Evolutionary conservation across 2,797 vertebrate genomes (phyloP).

Genomic region (Danionella dracula): DNA sequence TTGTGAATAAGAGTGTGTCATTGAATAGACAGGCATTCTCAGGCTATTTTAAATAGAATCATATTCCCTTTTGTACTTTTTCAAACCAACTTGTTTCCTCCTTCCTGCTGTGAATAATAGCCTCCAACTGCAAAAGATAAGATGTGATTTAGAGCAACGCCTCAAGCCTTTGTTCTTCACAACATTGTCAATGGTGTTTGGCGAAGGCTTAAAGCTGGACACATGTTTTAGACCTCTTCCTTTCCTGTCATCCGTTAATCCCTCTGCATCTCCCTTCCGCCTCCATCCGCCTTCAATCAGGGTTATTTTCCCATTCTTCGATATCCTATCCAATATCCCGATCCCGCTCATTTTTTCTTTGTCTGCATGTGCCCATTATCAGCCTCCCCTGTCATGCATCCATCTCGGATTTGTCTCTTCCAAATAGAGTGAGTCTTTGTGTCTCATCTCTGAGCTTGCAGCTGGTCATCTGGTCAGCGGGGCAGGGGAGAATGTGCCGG

Average conservation of each 20-base stretch:
- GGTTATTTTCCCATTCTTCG: constrained; percentile 5
- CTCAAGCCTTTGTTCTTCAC: constrained; percentile 67
- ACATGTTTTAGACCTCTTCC: constrained; percentile 25
- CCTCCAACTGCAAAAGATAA: constrained; percentile 49
- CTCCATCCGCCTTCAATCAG: background rate
- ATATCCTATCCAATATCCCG: constrained; percentile 28
- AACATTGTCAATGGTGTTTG: constrained; percentile 42
- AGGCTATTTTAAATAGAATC: constrained; percentile 56
- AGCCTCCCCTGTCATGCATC: constrained; percentile 11
- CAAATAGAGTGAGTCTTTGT: constrained; percentile 25
- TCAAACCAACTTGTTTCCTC: constrained; percentile 39
- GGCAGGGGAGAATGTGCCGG: constrained; percentile 54
- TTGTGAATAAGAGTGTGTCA: background rate
- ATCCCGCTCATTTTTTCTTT: constrained; percentile 33
- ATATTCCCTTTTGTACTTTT: constrained; percentile 58
- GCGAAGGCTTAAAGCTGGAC: constrained; percentile 23
- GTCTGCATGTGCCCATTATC: constrained; percentile 35
- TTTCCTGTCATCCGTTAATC: constrained; percentile 22
- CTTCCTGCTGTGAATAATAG: constrained; percentile 53
- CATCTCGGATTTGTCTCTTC: constrained; percentile 22
- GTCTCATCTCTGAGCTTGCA: constrained; percentile 47
- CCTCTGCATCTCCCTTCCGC: background rate
- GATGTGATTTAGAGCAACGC: constrained; percentile 66
- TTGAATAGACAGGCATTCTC: constrained; percentile 51
- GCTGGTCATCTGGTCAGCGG: constrained; percentile 64